Percentiles rank a stretch among this genome's conserved stretches.
These are phyloP conservation scores for Lynx canadensis DNA, from an alignment of 2,113 vertebrate species.

Conservation along the genomic window DNA sequence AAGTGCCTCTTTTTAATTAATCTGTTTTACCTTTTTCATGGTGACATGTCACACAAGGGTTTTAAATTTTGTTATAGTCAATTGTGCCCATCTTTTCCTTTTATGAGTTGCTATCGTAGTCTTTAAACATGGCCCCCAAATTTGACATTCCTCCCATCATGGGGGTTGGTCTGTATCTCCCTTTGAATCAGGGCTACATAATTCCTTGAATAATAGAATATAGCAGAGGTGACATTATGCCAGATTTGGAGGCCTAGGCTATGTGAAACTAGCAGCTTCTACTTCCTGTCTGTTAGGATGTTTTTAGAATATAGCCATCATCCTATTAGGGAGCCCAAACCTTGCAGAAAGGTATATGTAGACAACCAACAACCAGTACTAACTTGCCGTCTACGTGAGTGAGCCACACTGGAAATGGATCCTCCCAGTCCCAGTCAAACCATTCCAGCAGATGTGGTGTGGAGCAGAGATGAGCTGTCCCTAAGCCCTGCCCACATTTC, in stretches of 20 bases:
- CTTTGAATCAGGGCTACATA: not conserved
- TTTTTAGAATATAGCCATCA: not conserved
- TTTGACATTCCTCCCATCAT: not conserved
- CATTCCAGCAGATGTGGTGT: not conserved
- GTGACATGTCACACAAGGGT: not conserved
- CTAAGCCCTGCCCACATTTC: not conserved
- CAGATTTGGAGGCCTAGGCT: not conserved
- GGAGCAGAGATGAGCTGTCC: not conserved
- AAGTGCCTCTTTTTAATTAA: not conserved
- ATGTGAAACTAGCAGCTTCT: not conserved
- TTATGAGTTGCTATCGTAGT: not conserved
- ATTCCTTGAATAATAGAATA: not conserved
- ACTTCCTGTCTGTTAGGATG: not conserved
- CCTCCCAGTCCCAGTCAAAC: not conserved
- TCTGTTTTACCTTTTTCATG: not conserved
- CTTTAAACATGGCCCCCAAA: not conserved
- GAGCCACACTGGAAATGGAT: not conserved
- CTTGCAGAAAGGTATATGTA: not conserved
- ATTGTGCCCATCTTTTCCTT: not conserved
- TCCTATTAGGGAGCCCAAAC: not conserved
- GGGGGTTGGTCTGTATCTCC: not conserved
- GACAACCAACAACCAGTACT: not conserved
- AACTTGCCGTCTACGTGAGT: not conserved
- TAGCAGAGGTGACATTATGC: not conserved
- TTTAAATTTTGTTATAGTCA: conserved; percentile 18